Conservation (phyloP, 2,797 vertebrate genomes). For the Pachyuromys duprasi region DNA sequence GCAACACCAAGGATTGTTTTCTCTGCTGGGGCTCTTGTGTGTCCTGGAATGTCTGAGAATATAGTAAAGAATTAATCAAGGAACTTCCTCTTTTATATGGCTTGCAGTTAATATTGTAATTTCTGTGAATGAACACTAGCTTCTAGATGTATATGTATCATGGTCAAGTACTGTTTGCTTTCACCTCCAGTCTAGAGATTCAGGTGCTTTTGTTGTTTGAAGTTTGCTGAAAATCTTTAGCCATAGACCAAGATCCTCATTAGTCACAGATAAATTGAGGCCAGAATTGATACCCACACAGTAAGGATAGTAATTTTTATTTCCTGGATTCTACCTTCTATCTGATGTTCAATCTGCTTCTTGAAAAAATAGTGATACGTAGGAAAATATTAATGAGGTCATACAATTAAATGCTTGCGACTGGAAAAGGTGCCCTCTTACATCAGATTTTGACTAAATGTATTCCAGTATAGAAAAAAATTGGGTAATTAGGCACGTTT, state of each 20-base stretch:
- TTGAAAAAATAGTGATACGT: neutral
- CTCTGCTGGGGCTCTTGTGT: constrained; percentile 64
- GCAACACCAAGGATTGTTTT: constrained; percentile 67
- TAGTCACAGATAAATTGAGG: neutral
- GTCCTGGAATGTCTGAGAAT: constrained; percentile 18
- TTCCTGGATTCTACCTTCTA: neutral
- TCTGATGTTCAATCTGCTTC: neutral
- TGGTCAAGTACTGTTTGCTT: neutral
- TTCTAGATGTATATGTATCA: neutral
- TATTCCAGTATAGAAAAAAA: neutral
- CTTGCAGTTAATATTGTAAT: neutral
- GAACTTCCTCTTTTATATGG: neutral
- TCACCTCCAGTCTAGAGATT: neutral
- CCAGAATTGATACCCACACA: neutral
- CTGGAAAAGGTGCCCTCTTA: neutral
- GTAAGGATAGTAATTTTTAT: neutral
- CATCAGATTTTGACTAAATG: neutral
- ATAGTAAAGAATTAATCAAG: constrained; percentile 33
- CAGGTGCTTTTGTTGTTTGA: neutral
- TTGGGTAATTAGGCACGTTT: neutral
- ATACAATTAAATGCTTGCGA: neutral
- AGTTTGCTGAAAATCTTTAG: neutral
- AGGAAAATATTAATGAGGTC: neutral
- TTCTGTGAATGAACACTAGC: constrained; percentile 7
- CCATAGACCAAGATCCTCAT: neutral